Conservation (phyloP, 2,888 invertebrate genomes). For the Polyommatus iphigenia region DNA sequence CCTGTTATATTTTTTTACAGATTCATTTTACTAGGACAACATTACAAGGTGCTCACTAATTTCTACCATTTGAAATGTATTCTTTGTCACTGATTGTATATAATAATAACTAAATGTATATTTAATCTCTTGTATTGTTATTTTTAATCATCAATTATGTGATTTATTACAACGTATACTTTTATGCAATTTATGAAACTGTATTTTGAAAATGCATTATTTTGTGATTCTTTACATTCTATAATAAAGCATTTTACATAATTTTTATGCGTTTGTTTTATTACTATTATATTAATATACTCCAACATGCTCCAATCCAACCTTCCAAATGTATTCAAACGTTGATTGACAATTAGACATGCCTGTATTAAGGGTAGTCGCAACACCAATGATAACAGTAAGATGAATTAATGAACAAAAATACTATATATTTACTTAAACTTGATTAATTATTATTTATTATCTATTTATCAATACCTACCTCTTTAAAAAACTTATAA, state of each 20-base stretch:
- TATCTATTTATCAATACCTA: no score
- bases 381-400: no score
- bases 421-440: no score
- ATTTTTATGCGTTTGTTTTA: conserved; percentile 21
- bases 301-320: no score
- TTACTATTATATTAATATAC: background rate
- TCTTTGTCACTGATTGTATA: conserved; percentile 28
- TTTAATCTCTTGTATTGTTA: conserved; percentile 21
- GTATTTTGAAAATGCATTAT: conserved; percentile 61
- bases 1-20: background rate
- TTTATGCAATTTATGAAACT: conserved; percentile 45
- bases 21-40: background rate
- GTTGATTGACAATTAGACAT: no score
- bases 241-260: conserved; percentile 47
- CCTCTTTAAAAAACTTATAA: no score
- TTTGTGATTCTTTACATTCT: conserved; percentile 52
- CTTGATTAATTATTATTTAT: no score
- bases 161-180: conserved; percentile 26
- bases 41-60: conserved; percentile 20
- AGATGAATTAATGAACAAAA: no score
- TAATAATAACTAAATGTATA: conserved; percentile 14
- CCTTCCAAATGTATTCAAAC: no score
- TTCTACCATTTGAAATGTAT: conserved; percentile 10
- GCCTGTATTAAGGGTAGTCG: no score
- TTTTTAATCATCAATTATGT: conserved; percentile 25